Percentiles rank a stretch among this genome's conserved stretches.
Evolutionary conservation across 1,140 invertebrate genomes (phyloP).

Genomic region (Araneus ventricosus): DNA sequence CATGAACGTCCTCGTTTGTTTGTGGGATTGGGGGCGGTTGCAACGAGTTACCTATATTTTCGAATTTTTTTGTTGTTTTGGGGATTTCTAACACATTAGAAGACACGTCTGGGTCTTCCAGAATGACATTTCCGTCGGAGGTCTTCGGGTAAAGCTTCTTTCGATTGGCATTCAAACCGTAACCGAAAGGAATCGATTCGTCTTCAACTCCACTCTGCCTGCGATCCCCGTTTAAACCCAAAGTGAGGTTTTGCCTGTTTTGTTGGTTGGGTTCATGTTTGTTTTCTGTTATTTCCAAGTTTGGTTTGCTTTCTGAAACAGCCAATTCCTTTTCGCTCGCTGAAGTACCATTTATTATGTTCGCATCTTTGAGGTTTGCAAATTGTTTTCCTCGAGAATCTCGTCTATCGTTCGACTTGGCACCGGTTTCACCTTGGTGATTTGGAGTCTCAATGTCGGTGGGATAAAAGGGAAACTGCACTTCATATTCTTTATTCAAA

Average conservation of each 20-base stretch:
- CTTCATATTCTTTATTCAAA: neutral
- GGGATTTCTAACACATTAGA: slow-evolving; percentile 45
- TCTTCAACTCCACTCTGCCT: neutral
- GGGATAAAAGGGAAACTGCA: neutral
- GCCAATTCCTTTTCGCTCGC: neutral
- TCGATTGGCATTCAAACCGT: neutral
- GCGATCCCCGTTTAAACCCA: neutral
- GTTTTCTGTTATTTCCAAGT: neutral
- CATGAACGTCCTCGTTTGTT: neutral
- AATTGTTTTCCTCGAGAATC: neutral
- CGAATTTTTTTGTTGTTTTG: slow-evolving; percentile 2
- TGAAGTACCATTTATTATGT: neutral
- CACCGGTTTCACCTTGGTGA: neutral
- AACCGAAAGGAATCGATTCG: neutral
- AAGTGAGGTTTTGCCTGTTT: neutral
- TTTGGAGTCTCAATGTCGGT: neutral
- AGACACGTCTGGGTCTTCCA: neutral
- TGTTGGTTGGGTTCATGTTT: neutral
- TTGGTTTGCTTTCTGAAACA: neutral
- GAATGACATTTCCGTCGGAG: neutral
- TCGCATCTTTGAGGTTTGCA: neutral
- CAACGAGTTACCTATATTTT: neutral
- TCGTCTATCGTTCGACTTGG: neutral
- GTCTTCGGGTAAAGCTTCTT: neutral
- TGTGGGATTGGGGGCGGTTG: neutral